Evolutionary conservation across 2,113 vertebrate genomes (phyloP).

Genomic region (Xiphophorus couchianus): DNA sequence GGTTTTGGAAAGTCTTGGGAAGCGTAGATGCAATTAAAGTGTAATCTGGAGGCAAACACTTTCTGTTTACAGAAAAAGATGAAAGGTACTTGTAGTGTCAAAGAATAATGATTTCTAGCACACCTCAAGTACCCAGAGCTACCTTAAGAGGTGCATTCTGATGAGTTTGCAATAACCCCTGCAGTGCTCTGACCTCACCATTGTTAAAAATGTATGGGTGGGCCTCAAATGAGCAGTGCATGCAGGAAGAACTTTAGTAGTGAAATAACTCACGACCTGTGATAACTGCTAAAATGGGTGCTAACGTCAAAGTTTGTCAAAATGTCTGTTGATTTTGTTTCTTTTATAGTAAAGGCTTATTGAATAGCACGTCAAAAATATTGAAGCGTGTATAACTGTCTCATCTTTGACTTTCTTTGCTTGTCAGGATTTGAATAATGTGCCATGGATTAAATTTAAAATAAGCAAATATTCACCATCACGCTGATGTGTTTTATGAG

Average conservation of each 20-base stretch:
- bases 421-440: neutral
- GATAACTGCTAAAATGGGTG: no score
- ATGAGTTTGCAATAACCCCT: neutral
- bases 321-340: no score
- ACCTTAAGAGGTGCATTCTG: neutral
- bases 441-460: neutral
- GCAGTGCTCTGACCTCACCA: neutral
- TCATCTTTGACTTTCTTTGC: neutral
- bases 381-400: neutral
- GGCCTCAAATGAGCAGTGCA: neutral
- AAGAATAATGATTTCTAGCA: neutral
- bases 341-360: no score
- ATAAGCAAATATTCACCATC: neutral
- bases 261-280: neutral
- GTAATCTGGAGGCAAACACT: neutral
- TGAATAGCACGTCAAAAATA: no score
- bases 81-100: neutral
- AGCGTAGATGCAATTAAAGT: neutral
- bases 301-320: no score
- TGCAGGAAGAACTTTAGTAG: neutral
- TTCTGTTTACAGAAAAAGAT: neutral
- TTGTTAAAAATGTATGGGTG: slow-evolving; percentile 3
- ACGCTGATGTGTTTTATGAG: neutral
- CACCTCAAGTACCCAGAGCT: neutral
- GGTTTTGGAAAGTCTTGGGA: no score